A percentile compares a stretch with the other conserved stretches of the same genome.
These are phyloP conservation scores for Porites rus DNA, from an alignment of 92 coral and sea anemone genomes.

Conservation along the genomic window DNA sequence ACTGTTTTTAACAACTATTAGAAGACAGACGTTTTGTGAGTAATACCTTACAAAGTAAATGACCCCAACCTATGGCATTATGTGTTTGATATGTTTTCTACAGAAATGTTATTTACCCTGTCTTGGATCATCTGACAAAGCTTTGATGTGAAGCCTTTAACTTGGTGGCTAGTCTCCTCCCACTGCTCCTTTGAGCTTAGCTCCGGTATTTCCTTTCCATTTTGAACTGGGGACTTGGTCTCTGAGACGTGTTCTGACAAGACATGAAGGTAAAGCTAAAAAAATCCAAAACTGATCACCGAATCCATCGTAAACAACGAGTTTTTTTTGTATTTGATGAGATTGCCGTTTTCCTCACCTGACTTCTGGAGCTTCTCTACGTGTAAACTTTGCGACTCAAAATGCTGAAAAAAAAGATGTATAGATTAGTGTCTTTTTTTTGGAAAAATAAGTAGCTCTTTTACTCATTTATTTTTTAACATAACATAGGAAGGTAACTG, in stretches of 20 bases:
- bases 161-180: constrained; percentile 25
- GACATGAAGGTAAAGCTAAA: neutral
- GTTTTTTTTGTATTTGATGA: too few species aligned
- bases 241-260: neutral
- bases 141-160: constrained; percentile 33
- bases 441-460: too few species aligned
- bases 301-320: neutral
- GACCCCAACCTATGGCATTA: too few species aligned
- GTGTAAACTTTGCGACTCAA: constrained; percentile 58
- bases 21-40: too few species aligned
- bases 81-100: too few species aligned
- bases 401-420: constrained; percentile 46
- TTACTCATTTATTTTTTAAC: too few species aligned
- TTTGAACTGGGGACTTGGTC: neutral
- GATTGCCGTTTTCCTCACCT: constrained; percentile 19
- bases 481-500: too few species aligned
- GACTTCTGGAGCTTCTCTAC: constrained; percentile 49
- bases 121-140: constrained; percentile 42
- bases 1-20: too few species aligned
- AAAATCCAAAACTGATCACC: neutral
- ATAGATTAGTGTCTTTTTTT: too few species aligned
- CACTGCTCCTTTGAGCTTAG: neutral
- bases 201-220: constrained; percentile 2
- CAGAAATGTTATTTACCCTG: constrained; percentile 12
- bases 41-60: too few species aligned